Evolutionary conservation across 2,888 invertebrate species (phyloP).

Genomic region (Caenorhabditis angaria): DNA sequence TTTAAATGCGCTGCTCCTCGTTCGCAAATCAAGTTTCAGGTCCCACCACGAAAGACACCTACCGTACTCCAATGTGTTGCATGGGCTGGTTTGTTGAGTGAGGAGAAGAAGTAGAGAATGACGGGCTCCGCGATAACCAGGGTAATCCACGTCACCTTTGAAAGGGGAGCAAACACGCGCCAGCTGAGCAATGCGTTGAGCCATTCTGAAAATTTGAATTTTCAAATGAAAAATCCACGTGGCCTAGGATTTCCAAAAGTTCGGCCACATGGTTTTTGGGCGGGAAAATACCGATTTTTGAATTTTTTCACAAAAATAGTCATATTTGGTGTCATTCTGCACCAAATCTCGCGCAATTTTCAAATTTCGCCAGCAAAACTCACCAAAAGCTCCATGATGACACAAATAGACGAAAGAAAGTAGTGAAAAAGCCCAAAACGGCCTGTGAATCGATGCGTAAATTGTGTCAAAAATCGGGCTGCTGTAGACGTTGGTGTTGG

Average conservation of each 20-base stretch:
- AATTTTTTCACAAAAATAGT: background rate
- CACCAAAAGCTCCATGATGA: conserved; percentile 50
- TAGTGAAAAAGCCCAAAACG: conserved; percentile 60
- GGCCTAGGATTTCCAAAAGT: too few species aligned
- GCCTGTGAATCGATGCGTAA: conserved; percentile 64
- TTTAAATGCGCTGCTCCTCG: background rate
- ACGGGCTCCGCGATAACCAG: conserved; percentile 67
- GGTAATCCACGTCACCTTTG: conserved; percentile 61
- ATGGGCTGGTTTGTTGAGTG: conserved; percentile 68
- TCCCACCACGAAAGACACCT: conserved; percentile 18
- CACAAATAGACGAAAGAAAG: conserved; percentile 57
- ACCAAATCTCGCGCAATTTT: background rate
- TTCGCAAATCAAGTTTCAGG: background rate
- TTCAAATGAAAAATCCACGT: too few species aligned
- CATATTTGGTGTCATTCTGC: background rate
- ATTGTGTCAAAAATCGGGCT: conserved; percentile 41
- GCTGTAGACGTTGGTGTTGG: conserved; percentile 22
- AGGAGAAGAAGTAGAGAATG: conserved; percentile 68
- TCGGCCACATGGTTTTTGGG: too few species aligned
- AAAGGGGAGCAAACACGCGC: conserved; percentile 66
- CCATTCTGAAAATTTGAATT: conserved; percentile 35
- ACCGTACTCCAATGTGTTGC: conserved; percentile 68
- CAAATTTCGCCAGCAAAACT: conserved; percentile 5
- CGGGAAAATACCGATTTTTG: too few species aligned
- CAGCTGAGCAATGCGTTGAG: conserved; percentile 59